Evolutionary conservation across 2,113 vertebrate species (phyloP).

Genomic region (Chlamydotis undulata): DNA sequence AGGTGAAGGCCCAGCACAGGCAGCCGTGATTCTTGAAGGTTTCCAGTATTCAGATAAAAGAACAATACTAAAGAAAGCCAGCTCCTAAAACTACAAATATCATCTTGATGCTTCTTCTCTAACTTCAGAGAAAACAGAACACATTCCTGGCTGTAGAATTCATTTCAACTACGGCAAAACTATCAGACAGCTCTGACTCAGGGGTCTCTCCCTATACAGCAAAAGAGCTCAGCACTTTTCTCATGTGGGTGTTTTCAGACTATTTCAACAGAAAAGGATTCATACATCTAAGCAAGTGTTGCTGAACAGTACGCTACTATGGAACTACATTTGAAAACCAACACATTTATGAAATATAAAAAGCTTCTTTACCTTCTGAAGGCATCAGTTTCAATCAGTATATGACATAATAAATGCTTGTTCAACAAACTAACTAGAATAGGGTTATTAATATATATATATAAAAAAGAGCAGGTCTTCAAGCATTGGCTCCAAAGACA

Average conservation of each 20-base stretch:
- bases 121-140: neutral
- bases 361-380: neutral
- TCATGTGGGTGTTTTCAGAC: neutral
- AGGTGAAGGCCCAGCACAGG: neutral
- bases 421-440: neutral
- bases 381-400: neutral
- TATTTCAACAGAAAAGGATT: neutral
- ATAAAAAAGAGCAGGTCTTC: neutral
- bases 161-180: neutral
- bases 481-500: neutral
- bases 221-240: neutral
- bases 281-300: fast-evolving
- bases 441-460: neutral
- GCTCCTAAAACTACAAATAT: neutral
- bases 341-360: neutral
- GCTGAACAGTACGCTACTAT: neutral
- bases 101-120: neutral
- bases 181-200: neutral
- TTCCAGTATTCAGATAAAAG: neutral
- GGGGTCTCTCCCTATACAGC: neutral
- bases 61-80: neutral
- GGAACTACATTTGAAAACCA: neutral
- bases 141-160: neutral
- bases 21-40: neutral
- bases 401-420: neutral